Base-by-base conservation (phyloP, 1,140 invertebrate genomes). In the Drosophila nigromelanica region DNA sequence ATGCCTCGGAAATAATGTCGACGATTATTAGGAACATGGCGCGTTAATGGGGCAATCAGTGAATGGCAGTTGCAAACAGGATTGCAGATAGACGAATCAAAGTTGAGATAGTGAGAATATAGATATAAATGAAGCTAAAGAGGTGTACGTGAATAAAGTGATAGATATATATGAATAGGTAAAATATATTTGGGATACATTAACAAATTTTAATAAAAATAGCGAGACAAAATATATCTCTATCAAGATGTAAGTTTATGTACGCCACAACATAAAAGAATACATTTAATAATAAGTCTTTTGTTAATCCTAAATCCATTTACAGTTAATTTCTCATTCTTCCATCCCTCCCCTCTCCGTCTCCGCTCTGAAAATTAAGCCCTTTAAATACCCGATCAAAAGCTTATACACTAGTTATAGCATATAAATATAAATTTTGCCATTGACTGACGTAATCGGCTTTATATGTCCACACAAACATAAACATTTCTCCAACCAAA, bases 401-500 rank as follows among this genome's bases (percentile, higher is more conserved):
- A 27, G 27, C 27, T 27, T 1, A 27, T 6, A 27, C 5, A 27
- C 4, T 0, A 39, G 4, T n/a, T 37, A 12, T 51, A 7, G 35
- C 35, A 14, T 33, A 68, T 61, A 18, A 51, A n/a, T 45, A 59
- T 43, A 54, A 21, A 43, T 55, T 37, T 5, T 21, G 52, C 14
- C 43, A 52, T 11, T 21, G 15, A 15, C 43, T 82, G 61, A 82
- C 80, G 80, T 73, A 79, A 83, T 56, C 62, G 40, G 35, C 37
- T 61, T 54, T 55, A 73, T 52, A 72, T 47, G 67, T 50, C 48
- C 67, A 56, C 66, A 54, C 14, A 52, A 18, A 35, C 15, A 12
- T 21, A 37, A 39, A 39, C 33, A 55, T 47, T 33, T 58, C 18
- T 58, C 11, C 12, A 12, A 30, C 12, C 14, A 7, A 8, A 56